Base-by-base conservation (phyloP, 1,140 invertebrate genomes). In the Goniozus legneri region DNA sequence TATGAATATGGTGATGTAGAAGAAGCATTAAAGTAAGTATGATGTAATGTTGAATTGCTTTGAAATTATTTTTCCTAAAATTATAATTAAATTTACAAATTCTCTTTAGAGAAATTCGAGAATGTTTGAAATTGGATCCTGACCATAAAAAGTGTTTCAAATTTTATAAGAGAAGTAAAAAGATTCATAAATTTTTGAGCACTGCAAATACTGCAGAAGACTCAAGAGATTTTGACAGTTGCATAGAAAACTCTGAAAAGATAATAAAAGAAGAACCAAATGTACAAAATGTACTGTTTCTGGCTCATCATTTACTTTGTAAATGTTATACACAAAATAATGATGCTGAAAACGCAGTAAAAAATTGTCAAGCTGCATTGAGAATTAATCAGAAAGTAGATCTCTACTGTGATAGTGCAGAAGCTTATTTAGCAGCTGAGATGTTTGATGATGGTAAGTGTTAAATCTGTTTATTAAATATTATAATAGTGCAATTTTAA, bases 131-230 rank as follows among this genome's bases (percentile, higher is more conserved):
- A 76, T 77, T 98, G 18, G 97, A 99, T 78, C 95, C 95, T 0
- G 97, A 99, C 62, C 94, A 99, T 73, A 95, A 96, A 73, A 78
- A 88, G 47, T 99, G 97, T 77, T 95, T 85, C 73, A 83, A 88
- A n/a, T 87, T 96, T 64, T 99, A 99, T 73, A 99, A 98, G 69
- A 95, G 92, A 69, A 77, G 98, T 2, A 97, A 97, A 66, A 97
- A 98, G 70, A 80, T 99, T n/a, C 89, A 88, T 41, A 97, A 96
- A 69, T 77, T 88, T 43, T 62, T 97, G 24, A 77, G 81, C 20
- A 80, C 85, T n/a, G 85, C 90, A 3, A 85, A 91, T 56, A 80
- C 83, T 24, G 73, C 79, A 8, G 79, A 84, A 12, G 84, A 89
- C 51, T 70, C 82, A 10, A 79, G 86, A 37, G 77, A 92, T 55